Conservation (phyloP, 2,797 vertebrate species). For the Tiaroga cobitis region DNA sequence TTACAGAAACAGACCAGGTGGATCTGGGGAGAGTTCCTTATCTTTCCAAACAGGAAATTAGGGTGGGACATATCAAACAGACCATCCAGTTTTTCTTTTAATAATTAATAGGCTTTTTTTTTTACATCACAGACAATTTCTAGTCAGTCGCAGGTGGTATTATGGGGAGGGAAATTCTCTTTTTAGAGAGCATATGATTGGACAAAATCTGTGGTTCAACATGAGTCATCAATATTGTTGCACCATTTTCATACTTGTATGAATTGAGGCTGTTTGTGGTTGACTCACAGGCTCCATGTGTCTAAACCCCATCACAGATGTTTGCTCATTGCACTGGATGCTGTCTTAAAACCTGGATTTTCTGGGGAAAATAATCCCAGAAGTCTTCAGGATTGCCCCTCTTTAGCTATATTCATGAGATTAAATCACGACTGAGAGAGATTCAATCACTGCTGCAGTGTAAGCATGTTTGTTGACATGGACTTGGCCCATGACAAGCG, state of each 20-base stretch:
- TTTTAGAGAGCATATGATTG: not conserved
- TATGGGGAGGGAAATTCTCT: not conserved
- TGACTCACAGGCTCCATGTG: too few relatives aligned
- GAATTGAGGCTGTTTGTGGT: not conserved
- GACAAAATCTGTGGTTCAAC: not conserved
- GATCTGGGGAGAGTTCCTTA: conserved; percentile 5
- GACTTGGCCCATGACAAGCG: not conserved
- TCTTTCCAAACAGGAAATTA: not conserved
- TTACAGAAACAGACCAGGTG: conserved; percentile 48
- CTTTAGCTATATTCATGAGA: not conserved
- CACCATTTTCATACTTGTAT: not conserved
- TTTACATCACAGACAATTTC: not conserved
- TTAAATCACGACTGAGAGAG: not conserved
- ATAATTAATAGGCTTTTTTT: not conserved
- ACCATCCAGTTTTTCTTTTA: not conserved
- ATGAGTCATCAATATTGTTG: not conserved
- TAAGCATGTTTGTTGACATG: not conserved
- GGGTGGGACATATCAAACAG: not conserved
- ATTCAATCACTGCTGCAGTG: not conserved
- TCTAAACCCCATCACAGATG: not conserved
- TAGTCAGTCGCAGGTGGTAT: not conserved
- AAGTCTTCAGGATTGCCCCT: not conserved
- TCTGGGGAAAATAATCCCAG: not conserved
- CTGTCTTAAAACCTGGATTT: not conserved
- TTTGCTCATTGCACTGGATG: not conserved